phyloP scores from a whole-genome alignment of 2,888 invertebrate species.

The Sphinx pinastri region DNA sequence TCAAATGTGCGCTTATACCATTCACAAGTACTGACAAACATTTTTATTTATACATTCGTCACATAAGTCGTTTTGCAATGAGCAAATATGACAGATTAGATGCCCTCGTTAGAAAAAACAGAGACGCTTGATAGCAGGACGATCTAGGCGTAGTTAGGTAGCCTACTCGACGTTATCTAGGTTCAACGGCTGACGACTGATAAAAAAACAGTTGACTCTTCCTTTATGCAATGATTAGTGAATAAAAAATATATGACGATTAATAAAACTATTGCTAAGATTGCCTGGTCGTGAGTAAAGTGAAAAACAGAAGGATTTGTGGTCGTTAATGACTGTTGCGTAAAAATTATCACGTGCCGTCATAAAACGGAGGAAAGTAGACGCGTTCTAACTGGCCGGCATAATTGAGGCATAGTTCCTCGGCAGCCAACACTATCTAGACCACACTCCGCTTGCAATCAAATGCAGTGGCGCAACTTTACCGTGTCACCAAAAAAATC shows the following conservation, averaged over 20 bases:
- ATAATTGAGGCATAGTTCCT: no score
- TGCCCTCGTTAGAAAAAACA: conserved; percentile 21
- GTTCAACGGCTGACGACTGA: conserved; percentile 29
- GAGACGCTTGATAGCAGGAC: conserved; percentile 1
- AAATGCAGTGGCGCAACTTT: no score
- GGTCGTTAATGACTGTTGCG: no score
- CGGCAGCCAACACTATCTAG: no score
- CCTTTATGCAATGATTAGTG: conserved; percentile 25
- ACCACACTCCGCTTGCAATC: no score
- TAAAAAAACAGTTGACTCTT: conserved; percentile 29
- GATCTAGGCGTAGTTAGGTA: conserved; percentile 18
- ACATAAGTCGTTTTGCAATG: conserved; percentile 13
- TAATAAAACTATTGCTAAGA: not conserved
- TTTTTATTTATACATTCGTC: not conserved
- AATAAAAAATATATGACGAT: not conserved
- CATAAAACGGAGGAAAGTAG: no score
- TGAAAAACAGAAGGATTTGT: no score
- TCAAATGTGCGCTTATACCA: not conserved
- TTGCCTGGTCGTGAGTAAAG: not conserved
- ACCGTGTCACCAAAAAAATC: no score
- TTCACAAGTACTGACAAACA: not conserved
- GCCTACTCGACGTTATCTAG: conserved; percentile 26
- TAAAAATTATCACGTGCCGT: no score
- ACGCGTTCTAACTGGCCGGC: no score
- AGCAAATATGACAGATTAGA: conserved; percentile 13